Evolutionary conservation across 1,140 invertebrate genomes (phyloP), one percentile per base, ranked within the genome.

Genomic region (Zaprionus nigranus): DNA sequence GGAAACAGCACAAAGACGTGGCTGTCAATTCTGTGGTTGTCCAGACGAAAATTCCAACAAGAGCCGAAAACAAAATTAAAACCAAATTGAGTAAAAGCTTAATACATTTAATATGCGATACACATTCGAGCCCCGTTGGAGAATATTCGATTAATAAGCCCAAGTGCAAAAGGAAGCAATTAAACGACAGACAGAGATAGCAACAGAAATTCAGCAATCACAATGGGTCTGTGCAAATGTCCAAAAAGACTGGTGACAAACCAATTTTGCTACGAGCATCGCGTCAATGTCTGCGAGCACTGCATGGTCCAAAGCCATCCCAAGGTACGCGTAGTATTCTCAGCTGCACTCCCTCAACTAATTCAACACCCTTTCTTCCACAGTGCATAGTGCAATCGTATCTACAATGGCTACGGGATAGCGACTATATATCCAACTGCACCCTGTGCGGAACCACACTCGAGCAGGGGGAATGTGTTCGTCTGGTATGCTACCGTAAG

Each of bases 381-480:
- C 75, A 99, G 98, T 99, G 99, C 93, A 96, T 99, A 75, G 98
- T 99, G 40, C 98, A 99, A 93, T 99, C 98, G 2, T 99, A 99
- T 94, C 93, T 99, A 56, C 96, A 98, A 92, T 99, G 99, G 99
- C 94, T 99, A 51, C 97, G 99, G 94, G 98, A 99, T 93, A 98
- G 97, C 93, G 98, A 99, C 93, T 99, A 98, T 93, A 97, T 98
- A 93, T 96, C 98, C 24, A 95, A 96, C 75, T 99, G 98, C 94
- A 95, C 95, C 83, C 93, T 99, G 13, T 99, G 98, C 92, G 95
- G 95, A 28, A 95, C 96, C 82, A 95, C 95, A 74, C 93, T 99
- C 61, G 95, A 94, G 72, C 94, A 96, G 79, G 96, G 96, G 67
- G 97, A 98, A 91, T 99, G 98, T 93, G 96, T 99, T 71, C 94